Evolutionary conservation across 1,140 invertebrate species (phyloP).

Genomic region (Diachasma alloeum): DNA sequence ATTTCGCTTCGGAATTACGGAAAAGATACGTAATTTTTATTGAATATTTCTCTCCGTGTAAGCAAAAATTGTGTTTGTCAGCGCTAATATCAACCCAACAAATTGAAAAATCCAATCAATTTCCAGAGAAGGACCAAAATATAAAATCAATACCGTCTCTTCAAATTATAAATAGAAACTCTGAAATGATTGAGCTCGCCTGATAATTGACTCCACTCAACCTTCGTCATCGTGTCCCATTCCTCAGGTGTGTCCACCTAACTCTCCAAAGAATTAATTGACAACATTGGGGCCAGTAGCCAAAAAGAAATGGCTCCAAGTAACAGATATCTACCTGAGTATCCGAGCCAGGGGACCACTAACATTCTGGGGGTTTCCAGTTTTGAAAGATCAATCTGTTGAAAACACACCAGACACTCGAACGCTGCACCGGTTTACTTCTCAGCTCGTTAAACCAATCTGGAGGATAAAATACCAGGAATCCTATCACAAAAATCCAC

Average conservation of each 20-base stretch:
- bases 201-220: background rate
- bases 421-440: background rate
- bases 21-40: no score
- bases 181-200: background rate
- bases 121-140: background rate
- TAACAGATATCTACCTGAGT: constrained; percentile 4
- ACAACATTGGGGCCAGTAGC: background rate
- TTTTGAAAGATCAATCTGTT: constrained; percentile 7
- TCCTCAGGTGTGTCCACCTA: background rate
- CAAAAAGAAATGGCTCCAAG: background rate
- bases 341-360: background rate
- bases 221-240: background rate
- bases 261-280: background rate
- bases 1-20: no score
- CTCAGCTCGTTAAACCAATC: constrained; percentile 11
- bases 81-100: no score
- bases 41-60: no score
- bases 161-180: background rate
- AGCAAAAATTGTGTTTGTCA: no score
- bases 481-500: constrained; percentile 2
- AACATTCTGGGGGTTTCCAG: background rate
- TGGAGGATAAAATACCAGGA: background rate
- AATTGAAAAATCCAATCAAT: no score
- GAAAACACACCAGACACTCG: background rate
- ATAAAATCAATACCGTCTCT: background rate